phyloP scores from a whole-genome alignment of 2,113 vertebrate species.

The Urocitellus parryii region DNA sequence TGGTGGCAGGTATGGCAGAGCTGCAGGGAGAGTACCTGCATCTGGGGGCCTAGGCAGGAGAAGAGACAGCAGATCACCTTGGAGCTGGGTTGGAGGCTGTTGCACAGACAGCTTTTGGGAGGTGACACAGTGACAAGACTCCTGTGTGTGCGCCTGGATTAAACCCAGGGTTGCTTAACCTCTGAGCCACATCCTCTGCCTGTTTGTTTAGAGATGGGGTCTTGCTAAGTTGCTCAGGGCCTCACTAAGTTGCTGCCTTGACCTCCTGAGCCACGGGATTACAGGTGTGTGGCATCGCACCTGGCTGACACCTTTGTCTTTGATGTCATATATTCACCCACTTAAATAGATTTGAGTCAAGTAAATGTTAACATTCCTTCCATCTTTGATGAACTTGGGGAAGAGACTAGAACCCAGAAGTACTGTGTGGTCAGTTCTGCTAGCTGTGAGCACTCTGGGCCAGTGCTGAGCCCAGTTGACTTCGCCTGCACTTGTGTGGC shows the following conservation, averaged over 20 bases:
- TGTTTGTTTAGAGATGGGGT: no score
- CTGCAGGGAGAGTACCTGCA: no score
- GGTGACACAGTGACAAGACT: neutral
- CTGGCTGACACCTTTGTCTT: no score
- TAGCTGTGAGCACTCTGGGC: accelerated
- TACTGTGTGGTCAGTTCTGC: no score
- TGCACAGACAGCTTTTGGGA: neutral
- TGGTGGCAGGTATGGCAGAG: neutral
- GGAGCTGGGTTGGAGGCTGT: neutral
- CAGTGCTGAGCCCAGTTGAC: neutral
- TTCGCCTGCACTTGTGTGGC: accelerated
- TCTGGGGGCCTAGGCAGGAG: neutral
- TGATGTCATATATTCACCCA: neutral
- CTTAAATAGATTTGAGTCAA: neutral
- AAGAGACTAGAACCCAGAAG: neutral
- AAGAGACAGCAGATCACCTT: no score
- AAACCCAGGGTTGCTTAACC: no score
- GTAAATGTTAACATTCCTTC: neutral
- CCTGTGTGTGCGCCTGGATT: no score
- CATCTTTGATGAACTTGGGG: neutral
- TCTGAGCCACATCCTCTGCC: no score
- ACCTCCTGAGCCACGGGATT: no score
- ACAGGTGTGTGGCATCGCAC: no score
- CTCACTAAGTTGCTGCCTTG: no score
- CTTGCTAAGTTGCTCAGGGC: no score